These are phyloP conservation scores for Stenichneumon culpator DNA, from an alignment of 2,888 invertebrate species.

Conservation along the genomic window DNA sequence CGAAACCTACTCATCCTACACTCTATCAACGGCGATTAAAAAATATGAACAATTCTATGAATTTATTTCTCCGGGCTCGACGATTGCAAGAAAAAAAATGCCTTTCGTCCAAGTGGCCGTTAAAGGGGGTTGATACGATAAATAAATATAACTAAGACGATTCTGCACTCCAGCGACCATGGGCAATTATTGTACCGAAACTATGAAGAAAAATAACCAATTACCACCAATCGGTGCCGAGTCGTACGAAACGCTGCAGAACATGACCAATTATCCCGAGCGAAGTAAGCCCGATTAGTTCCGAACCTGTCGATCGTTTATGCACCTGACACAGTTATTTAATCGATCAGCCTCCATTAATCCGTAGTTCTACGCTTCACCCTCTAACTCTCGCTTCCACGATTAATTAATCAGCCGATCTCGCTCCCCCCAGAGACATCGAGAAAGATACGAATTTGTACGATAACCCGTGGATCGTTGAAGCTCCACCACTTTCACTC, in stretches of 20 bases:
- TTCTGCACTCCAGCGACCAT: too few relatives aligned
- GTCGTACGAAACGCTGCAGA: neutral
- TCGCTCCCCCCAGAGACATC: neutral
- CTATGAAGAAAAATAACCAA: neutral
- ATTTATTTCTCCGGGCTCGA: too few relatives aligned
- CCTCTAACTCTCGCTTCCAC: slow-evolving; percentile 13
- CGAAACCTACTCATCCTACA: too few relatives aligned
- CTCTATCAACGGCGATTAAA: too few relatives aligned
- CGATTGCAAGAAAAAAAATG: too few relatives aligned
- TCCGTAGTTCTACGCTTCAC: neutral
- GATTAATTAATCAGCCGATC: slow-evolving; percentile 34
- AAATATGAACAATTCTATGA: too few relatives aligned
- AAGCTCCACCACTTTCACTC: neutral
- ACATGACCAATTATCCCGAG: slow-evolving; percentile 4
- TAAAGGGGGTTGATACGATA: too few relatives aligned
- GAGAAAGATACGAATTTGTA: slow-evolving; percentile 46
- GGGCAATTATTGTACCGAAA: too few relatives aligned
- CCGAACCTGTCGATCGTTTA: slow-evolving; percentile 14
- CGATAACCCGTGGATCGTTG: slow-evolving; percentile 46
- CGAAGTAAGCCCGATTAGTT: neutral
- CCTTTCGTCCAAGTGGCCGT: too few relatives aligned
- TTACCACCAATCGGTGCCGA: neutral
- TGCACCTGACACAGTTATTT: slow-evolving; percentile 29
- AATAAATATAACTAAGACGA: too few relatives aligned
- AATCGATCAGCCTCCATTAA: slow-evolving; percentile 41